Evolutionary conservation across 2,888 invertebrate species (phyloP), one percentile per base, ranked within the genome.

Genomic region (Camponotus fellah): DNA sequence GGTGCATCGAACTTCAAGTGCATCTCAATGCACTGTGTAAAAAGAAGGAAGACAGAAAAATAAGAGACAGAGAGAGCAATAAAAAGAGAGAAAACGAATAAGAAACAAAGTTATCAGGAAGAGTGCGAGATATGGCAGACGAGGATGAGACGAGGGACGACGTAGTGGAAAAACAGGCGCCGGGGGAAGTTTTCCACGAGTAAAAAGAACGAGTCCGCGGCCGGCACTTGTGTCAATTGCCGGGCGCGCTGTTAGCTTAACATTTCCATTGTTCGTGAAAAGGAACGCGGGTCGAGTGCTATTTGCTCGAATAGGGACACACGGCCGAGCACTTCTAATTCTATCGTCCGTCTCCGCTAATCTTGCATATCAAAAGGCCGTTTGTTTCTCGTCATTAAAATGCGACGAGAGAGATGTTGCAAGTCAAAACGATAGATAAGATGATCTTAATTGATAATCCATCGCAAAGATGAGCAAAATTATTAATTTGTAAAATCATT

Each of bases 161-260:
- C n/a, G 58, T 17, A 32, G 46, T 3, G 83, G 85, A 82, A 84
- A 85, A 84, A 85, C 86, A 83, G 87, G 66, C 76, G 86, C 80
- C 82, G 84, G 85, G 86, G 88, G 86, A 85, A 86, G 87, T 90
- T 90, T 87, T 88, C 86, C 87, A 82, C 85, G 86, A 69, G 83
- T 91, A 92, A 91, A 85, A 88, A 91, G 88, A 89, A 87, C 87
- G 90, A 90, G 90, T 89, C 49, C 87, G 85, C 86, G 88, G 88
- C 87, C 87, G 89, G 89, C 92, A 92, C 92, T 93, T 92, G 92
- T 92, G 92, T 92, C 92, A 92, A 92, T 92, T 91, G 91, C 89
- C 89, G 87, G 88, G 88, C 87, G 71, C 83, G 88, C 88, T 92
- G 91, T 91, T 91, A 91, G 91, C 90, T 91, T 91, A 88, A 89